Conservation (phyloP, 2,113 vertebrate genomes). For the Petrocephalus microphthalmus region DNA sequence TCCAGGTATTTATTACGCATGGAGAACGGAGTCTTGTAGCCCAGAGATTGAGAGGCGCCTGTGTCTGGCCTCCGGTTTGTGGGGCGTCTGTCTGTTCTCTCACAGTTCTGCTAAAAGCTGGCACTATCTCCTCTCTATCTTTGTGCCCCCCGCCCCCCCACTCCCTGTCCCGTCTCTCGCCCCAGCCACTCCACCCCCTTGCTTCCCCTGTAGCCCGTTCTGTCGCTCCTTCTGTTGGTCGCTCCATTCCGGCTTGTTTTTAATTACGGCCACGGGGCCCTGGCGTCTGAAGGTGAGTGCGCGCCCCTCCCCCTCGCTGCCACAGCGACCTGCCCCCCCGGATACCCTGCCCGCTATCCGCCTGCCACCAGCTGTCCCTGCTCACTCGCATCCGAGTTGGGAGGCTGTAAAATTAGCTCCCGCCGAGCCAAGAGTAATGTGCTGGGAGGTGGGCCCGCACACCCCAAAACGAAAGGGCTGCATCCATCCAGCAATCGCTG, state of each 20-base stretch:
- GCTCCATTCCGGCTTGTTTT: not conserved
- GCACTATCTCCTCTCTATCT: not conserved
- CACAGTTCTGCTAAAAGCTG: not conserved
- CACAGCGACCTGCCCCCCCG: not conserved
- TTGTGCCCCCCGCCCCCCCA: not conserved
- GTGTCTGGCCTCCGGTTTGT: not conserved
- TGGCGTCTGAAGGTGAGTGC: not conserved
- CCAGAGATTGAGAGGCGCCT: not conserved
- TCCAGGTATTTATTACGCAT: not conserved
- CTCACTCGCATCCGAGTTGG: not conserved
- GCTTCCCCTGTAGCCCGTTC: not conserved
- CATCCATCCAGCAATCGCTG: not conserved
- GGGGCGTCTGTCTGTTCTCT: not conserved
- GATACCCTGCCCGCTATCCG: not conserved
- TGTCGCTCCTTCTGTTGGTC: not conserved
- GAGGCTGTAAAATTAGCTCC: slow-evolving; percentile 19
- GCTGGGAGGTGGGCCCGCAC: not conserved
- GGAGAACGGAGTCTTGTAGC: not conserved
- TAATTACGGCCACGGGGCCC: slow-evolving; percentile 9
- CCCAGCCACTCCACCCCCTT: not conserved
- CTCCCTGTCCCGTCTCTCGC: not conserved
- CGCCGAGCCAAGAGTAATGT: not conserved
- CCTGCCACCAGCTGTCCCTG: slow-evolving; percentile 22
- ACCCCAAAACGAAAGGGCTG: not conserved
- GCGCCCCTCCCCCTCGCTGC: not conserved